Conservation (phyloP, 92 coral and sea anemone genomes). For the Epizoanthus scotinus region DNA sequence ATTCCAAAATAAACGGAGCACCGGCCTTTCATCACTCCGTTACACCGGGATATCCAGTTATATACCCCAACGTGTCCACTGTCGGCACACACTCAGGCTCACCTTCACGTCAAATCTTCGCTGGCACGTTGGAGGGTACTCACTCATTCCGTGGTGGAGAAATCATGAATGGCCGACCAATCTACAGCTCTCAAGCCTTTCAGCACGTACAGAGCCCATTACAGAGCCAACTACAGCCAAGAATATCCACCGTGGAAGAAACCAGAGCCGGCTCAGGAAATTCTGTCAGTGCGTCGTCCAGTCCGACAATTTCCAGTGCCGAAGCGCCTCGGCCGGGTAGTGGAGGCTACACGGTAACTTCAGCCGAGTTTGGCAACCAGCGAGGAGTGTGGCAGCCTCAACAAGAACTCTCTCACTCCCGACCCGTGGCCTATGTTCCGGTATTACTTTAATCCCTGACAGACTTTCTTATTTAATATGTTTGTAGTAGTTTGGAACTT, state of each 20-base stretch:
- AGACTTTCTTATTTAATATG: constrained; percentile 59
- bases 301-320: constrained; percentile 84
- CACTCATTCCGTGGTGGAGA: constrained; percentile 91
- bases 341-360: constrained; percentile 64
- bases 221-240: constrained; percentile 81
- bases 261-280: constrained; percentile 72
- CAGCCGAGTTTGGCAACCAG: constrained; percentile 84
- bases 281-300: constrained; percentile 74
- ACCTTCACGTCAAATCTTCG: constrained; percentile 86
- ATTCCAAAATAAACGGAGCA: constrained; percentile 94
- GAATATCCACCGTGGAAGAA: constrained; percentile 93
- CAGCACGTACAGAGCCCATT: constrained; percentile 65
- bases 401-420: constrained; percentile 81
- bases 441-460: constrained; percentile 88
- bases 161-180: constrained; percentile 89
- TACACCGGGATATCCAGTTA: constrained; percentile 90
- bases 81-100: constrained; percentile 75
- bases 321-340: constrained; percentile 71
- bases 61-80: constrained; percentile 84
- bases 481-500: constrained; percentile 52
- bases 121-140: constrained; percentile 80
- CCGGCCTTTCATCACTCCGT: constrained; percentile 94
- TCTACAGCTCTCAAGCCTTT: constrained; percentile 82
- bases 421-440: constrained; percentile 97
- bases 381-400: constrained; percentile 98